Evolutionary conservation across 1,140 invertebrate genomes (phyloP), one percentile per base, ranked within the genome.

Genomic region (Nymphalis io): DNA sequence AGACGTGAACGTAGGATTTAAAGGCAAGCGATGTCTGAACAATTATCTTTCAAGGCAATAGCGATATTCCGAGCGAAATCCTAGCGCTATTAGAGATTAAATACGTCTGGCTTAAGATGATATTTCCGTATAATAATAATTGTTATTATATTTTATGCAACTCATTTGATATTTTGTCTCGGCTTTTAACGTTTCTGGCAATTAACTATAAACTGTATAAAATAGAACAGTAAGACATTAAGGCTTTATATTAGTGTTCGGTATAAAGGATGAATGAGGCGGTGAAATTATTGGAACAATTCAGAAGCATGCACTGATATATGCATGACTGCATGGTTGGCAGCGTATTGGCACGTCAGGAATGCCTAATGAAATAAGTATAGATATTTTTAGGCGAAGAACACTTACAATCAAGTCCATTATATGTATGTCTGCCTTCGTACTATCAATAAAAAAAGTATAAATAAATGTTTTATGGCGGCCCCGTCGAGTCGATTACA

Each of bases 31-130:
- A 20, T 11, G 46, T 51, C 46, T 20, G 46, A 20, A 20, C 18
- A 20, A 51, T 51, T 51, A 20, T 51, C 15, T 20, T 21, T 51
- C 46, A 51, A 51, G 46, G 46, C 46, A n/a, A 51, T 20, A 21
- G 18, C 16, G 42, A 20, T 20, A 51, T 51, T 51, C 18, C 20
- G 8, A 51, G 46, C 46, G 46, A 18, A 51, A 51, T 51, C 20
- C 18, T 51, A 51, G 11, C 18, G 18, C 20, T 51, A 51, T 20
- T 46, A 4, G n/a, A 18, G 6, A 46, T 46, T 46, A 18, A 16
- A 46, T 46, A n/a, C 20, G 46, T 18, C 46, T 51, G 18, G 46
- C 18, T 6, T 12, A 18, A 46, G 42, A 20, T 33, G 2, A 33
- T 51, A 11, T 21, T 51, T 51, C 46, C 46, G 46, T 21, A 16